Base-by-base conservation (phyloP, 2,113 vertebrate species). In the Embiotoca jacksoni region DNA sequence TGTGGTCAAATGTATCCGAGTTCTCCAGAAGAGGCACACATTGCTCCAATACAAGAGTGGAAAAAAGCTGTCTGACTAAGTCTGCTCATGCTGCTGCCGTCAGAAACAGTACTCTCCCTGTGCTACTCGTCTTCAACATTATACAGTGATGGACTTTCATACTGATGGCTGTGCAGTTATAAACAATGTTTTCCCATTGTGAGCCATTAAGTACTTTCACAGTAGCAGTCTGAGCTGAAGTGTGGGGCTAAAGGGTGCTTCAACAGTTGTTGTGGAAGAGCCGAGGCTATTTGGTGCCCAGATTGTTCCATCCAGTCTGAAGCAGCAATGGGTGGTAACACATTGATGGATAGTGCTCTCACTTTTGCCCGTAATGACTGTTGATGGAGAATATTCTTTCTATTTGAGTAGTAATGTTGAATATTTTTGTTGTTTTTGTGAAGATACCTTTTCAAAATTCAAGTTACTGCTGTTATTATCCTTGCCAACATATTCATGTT, bases 111-210 rank as follows among this genome's bases (percentile, higher is more conserved):
- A 37, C 41, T 71, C 55, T 67, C 10, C 7, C 4, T 11, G 36
- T 59, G 71, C 52, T 64, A 3, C 58, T 60, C 41, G 11, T 60
- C 72, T 57, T 69, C 69, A 61, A 14, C 56, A 72, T 65, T 39
- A 60, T 31, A 56, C 58, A 63, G 72, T 54, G 73, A 78, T 14
- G 63, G 80, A 83, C 79, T 72, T 75, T 60, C 36, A 74, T 36
- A 85, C 58, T 69, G 75, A 81, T 76, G 81, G 72, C 84, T 75
- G 82, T 75, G 58, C 70, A 49, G 69, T 73, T 88, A 80, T 72
- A 59, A 90, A 87, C 85, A 89, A 86, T 89, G 89, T 86, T 90
- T 89, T 89, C 82, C 88, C 84, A 86, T 61, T 37, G 86, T 70
- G 88, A 58, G 72, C 84, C 80, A 88, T 89, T 86, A 87, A 90